These are phyloP conservation scores for Bradypus variegatus DNA, from an alignment of 2,797 vertebrate species.

Conservation along the genomic window DNA sequence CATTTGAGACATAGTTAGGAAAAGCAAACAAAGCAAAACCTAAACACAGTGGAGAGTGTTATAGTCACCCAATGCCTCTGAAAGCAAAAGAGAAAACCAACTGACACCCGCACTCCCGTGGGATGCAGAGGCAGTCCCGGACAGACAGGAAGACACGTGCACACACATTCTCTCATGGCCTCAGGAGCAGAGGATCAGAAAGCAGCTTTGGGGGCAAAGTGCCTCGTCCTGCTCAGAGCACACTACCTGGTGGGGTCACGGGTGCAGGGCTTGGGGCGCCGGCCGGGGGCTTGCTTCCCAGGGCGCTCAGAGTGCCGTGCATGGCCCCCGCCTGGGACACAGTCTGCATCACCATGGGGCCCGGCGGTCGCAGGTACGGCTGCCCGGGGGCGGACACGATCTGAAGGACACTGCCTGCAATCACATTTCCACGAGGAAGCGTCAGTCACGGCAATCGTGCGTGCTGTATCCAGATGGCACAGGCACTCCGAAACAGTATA, in stretches of 20 bases:
- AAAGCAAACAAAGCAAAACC: not conserved
- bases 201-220: not conserved
- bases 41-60: not conserved
- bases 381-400: slow-evolving; percentile 96
- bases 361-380: slow-evolving; percentile 87
- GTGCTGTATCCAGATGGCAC: not conserved
- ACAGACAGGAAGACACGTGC: accelerated
- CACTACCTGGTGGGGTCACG: slow-evolving; percentile 80
- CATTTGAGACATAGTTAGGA: too few relatives aligned
- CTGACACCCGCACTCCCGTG: not conserved
- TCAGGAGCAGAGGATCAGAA: not conserved
- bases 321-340: slow-evolving; percentile 82
- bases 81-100: not conserved
- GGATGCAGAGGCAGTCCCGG: not conserved
- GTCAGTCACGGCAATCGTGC: not conserved
- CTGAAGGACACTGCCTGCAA: slow-evolving; percentile 95
- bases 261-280: slow-evolving; percentile 74
- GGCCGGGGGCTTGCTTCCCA: slow-evolving; percentile 76
- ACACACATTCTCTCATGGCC: not conserved
- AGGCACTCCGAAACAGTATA: not conserved
- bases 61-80: not conserved
- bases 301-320: slow-evolving; percentile 79
- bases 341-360: slow-evolving; percentile 90
- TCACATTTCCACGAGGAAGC: not conserved
- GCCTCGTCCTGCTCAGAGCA: not conserved